Percentiles rank a stretch among this genome's conserved stretches.
Evolutionary conservation across 2,113 vertebrate species (phyloP).

Genomic region (Pao palembangensis): DNA sequence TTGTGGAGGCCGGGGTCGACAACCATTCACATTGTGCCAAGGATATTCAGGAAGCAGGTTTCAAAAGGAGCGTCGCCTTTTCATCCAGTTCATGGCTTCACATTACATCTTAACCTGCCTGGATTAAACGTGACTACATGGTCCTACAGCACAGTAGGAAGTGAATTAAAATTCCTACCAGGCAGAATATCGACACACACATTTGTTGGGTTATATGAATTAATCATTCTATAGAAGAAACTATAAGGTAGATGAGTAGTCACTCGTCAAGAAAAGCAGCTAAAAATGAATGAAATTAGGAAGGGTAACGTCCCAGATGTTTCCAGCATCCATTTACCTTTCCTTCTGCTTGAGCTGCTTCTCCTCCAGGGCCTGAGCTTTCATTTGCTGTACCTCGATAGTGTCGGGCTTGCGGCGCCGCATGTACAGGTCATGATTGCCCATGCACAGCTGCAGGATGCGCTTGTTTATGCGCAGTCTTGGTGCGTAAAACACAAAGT

Average conservation of each 20-base stretch:
- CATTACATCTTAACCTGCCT: background rate
- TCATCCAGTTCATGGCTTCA: background rate
- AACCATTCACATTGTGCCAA: conserved; percentile 31
- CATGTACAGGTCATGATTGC: conserved; percentile 97
- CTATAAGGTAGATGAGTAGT: background rate
- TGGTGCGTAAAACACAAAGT: conserved; percentile 93
- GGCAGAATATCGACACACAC: too few relatives aligned
- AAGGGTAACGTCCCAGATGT: background rate
- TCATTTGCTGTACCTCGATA: conserved; percentile 98
- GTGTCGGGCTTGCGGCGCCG: conserved; percentile 92
- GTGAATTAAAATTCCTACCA: too few relatives aligned
- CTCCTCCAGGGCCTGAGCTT: conserved; percentile 92
- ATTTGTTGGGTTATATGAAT: background rate
- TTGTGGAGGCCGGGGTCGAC: conserved; percentile 26
- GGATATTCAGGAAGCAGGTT: conserved; percentile 26
- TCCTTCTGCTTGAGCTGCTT: conserved; percentile 89
- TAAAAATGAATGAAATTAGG: background rate
- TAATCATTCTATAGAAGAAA: too few relatives aligned
- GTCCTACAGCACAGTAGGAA: too few relatives aligned
- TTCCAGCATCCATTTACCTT: conserved; percentile 65
- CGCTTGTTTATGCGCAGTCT: conserved; percentile 95
- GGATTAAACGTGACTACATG: too few relatives aligned
- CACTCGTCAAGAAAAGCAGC: background rate
- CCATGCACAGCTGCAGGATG: conserved; percentile 96
- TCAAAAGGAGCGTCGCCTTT: conserved; percentile 12